Evolutionary conservation across 2,888 invertebrate genomes (phyloP).

Genomic region (Drosophila bunnanda): DNA sequence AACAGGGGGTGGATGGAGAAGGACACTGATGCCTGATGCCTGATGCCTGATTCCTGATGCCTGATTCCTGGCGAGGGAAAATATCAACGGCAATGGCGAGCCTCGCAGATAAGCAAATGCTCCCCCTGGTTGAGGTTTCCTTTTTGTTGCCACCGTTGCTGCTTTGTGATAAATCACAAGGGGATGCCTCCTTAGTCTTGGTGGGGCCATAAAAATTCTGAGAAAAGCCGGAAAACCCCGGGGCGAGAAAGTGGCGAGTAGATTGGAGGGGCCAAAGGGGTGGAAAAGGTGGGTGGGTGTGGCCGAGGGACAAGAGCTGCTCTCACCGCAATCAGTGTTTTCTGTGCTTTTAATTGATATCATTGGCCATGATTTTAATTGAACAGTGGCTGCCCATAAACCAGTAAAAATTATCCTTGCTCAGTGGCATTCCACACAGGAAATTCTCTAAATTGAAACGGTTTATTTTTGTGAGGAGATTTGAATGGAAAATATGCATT

Average conservation of each 20-base stretch:
- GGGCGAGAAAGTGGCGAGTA: neutral
- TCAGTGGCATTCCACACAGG: conserved; percentile 14
- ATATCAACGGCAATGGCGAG: conserved; percentile 29
- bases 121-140: conserved; percentile 42
- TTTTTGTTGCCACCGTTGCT: conserved; percentile 29
- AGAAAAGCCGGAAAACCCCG: neutral
- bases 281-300: no score
- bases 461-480: neutral
- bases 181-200: conserved; percentile 39
- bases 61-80: no score
- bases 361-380: conserved; percentile 72
- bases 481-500: neutral
- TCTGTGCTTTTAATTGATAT: conserved; percentile 70
- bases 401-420: conserved; percentile 54
- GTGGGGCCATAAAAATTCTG: conserved; percentile 33
- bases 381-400: conserved; percentile 67
- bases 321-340: conserved; percentile 63
- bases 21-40: neutral
- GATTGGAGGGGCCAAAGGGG: neutral
- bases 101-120: conserved; percentile 59
- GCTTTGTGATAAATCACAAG: conserved; percentile 54
- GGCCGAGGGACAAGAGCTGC: conserved; percentile 27
- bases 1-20: neutral
- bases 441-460: conserved; percentile 1
- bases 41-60: neutral